Evolutionary conservation across 37 sponge, comb jelly and placozoan genomes (phyloP).

Genomic region (Hexactinellida sp.): DNA sequence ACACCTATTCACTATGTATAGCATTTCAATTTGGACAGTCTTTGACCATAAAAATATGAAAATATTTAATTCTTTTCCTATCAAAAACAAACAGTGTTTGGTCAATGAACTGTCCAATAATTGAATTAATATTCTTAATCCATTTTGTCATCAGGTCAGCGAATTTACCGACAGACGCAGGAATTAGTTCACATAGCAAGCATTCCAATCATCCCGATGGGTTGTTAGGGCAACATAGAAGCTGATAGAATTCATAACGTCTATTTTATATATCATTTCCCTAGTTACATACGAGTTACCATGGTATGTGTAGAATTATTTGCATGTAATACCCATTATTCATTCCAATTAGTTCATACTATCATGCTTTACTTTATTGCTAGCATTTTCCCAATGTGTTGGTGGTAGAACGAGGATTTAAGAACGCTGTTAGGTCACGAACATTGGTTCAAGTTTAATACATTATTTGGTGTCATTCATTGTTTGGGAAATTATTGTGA

Average conservation of each 20-base stretch:
- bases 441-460: too few relatives aligned
- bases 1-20: too few relatives aligned
- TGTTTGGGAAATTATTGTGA: too few relatives aligned
- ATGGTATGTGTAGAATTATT: background rate
- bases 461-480: too few relatives aligned
- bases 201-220: background rate
- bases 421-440: too few relatives aligned
- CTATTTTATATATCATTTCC: background rate
- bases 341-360: background rate
- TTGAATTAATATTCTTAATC: background rate
- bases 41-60: too few relatives aligned
- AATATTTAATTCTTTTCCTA: too few relatives aligned
- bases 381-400: too few relatives aligned
- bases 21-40: too few relatives aligned
- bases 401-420: too few relatives aligned
- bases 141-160: background rate
- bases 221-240: slow-evolving; percentile 3
- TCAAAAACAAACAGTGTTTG: too few relatives aligned
- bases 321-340: background rate
- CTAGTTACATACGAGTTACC: background rate
- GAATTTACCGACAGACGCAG: slow-evolving; percentile 3
- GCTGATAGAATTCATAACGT: background rate
- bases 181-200: slow-evolving; percentile 4
- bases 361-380: too few relatives aligned
- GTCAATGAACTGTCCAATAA: background rate